Base-by-base conservation (phyloP, 2,113 vertebrate species). In the Lepus europaeus region DNA sequence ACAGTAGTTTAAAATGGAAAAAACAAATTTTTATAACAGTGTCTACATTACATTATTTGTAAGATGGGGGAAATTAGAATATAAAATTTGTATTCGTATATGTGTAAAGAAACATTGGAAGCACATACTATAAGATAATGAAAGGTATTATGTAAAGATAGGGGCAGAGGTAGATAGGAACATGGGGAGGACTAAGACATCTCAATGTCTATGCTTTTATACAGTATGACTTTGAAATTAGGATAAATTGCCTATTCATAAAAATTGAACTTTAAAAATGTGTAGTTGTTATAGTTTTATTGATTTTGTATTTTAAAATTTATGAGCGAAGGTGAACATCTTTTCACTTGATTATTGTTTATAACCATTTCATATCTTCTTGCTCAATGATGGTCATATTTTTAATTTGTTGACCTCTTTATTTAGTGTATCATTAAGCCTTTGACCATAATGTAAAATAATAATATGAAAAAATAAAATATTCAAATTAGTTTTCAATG, bases 251-350 rank as follows among this genome's bases (percentile, higher is more conserved):
- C 78, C 13, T 64, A 8, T 61, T n/a, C 13, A 66, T 53, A 87
- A 73, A 85, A 69, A 31, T 59, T 85, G 56, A 79, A 86, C 25
- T 81, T 85, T 59, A 84, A 95, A 88, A 91, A 53, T 13, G 59
- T 23, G 9, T 77, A 80, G 39, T 73, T 68, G 33, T 89, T 84
- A 59, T 59, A 59, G 56, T 59, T 14, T 59, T 59, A 59, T 17
- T 59, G 56, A 59, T 59, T 59, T 59, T 59, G 13, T 59, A 59
- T 59, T 59, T 59, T 59, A 19, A 59, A 59, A 59, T 59, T 59
- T 59, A 59, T 59, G 17, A 59, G 14, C 19, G 56, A 59, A 17
- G 56, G 14, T 59, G 56, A 59, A 59, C 56, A 59, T 59, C 56
- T 59, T 59, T 59, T 59, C 56, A 59, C 6, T 59, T 59, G 56